Base-by-base conservation (phyloP, 1,140 invertebrate genomes). In the Luehdorfia chinensis region DNA sequence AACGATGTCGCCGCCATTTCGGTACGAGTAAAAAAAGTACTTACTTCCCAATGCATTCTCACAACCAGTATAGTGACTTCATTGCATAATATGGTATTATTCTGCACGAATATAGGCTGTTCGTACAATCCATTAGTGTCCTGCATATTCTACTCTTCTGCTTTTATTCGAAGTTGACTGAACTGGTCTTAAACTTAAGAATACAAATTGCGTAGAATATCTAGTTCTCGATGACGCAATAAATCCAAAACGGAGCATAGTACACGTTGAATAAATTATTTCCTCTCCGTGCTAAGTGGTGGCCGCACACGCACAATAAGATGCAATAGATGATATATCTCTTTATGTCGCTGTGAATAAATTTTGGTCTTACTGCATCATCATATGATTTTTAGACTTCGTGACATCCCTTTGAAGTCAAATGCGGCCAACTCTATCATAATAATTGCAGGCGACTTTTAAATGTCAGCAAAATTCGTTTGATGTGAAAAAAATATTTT, bases 211-310 rank as follows among this genome's bases (percentile, higher is more conserved):
- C n/a, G n/a, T n/a, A n/a, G n/a, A n/a, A n/a, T n/a, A n/a, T n/a
- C n/a, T n/a, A n/a, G n/a, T n/a, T n/a, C n/a, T n/a, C n/a, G n/a
- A n/a, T n/a, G n/a, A n/a, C 6, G 19, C 19, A 55, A 62, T 56
- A 56, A 53, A 34, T n/a, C n/a, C n/a, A n/a, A n/a, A n/a, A n/a
- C n/a, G n/a, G n/a, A 43, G 50, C 55, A 15, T 60, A 55, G 65
- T 66, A 59, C 49, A 58, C 55, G 67, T 62, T 76, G 70, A 83
- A 84, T 78, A 80, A 80, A 83, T 80, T 68, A 80, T 80, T 79
- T 84, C 78, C 78, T 83, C 67, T 70, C 51, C 37, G 47, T 65
- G 55, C 63, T 73, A 79, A 80, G 75, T 77, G 74, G 75, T 72
- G 66, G 81, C 59, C 56, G 50, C 61, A 74, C 69, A 78, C 55